Conservation (phyloP, 2,113 vertebrate genomes). For the Scartelaos histophorus region DNA sequence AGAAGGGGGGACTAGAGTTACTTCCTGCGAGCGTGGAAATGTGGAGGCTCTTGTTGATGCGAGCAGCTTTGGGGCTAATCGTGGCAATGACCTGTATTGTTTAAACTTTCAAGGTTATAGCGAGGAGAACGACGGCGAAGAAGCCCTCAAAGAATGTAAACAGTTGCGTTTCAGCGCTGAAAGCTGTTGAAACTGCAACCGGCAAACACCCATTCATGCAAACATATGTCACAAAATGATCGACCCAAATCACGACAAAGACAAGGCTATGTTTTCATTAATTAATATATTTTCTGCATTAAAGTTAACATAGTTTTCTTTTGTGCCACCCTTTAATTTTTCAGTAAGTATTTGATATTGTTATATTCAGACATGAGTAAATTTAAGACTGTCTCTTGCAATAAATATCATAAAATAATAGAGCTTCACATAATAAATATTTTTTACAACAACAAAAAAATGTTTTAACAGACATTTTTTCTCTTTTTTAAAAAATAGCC, state of each 20-base stretch:
- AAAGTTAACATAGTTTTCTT: slow-evolving; percentile 99
- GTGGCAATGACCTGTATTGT: slow-evolving; percentile 69
- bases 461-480: slow-evolving; percentile 90
- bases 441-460: slow-evolving; percentile 90
- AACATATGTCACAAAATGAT: neutral
- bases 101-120: slow-evolving; percentile 64
- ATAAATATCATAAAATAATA: slow-evolving; percentile 99
- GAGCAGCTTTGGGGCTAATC: slow-evolving; percentile 57
- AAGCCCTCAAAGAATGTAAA: slow-evolving; percentile 62
- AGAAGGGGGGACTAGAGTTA: slow-evolving; percentile 26
- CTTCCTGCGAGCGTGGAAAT: slow-evolving; percentile 59
- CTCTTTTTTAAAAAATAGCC: slow-evolving; percentile 88
- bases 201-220: slow-evolving; percentile 28
- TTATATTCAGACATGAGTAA: slow-evolving; percentile 99
- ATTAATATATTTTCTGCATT: slow-evolving; percentile 99
- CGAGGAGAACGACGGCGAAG: slow-evolving; percentile 57
- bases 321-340: slow-evolving; percentile 90
- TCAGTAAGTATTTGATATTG: slow-evolving; percentile 98
- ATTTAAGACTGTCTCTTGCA: slow-evolving; percentile 97
- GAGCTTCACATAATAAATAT: slow-evolving; percentile 99
- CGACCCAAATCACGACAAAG: slow-evolving; percentile 71
- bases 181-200: slow-evolving; percentile 36
- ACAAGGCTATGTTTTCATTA: slow-evolving; percentile 85
- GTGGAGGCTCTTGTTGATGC: slow-evolving; percentile 48
- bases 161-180: slow-evolving; percentile 46